These are phyloP conservation scores for Odontothrips loti DNA, from an alignment of 2,888 invertebrate species.

Conservation along the genomic window DNA sequence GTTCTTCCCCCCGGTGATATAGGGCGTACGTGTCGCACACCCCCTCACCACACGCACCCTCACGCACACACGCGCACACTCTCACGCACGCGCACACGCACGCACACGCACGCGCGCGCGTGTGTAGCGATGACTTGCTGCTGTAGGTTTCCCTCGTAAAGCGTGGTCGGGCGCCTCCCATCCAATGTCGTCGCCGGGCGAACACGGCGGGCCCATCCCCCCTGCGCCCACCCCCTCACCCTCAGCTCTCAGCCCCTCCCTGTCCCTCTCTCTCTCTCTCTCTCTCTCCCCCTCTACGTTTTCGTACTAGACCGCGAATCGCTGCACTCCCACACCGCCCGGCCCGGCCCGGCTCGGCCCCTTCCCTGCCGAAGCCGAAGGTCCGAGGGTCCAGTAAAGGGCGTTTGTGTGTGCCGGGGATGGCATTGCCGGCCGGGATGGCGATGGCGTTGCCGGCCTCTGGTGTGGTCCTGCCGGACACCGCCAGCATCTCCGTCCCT, in stretches of 20 bases:
- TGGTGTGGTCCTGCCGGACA: too few species aligned
- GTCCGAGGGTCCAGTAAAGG: not conserved
- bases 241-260: not conserved
- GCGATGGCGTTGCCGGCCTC: too few species aligned
- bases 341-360: not conserved
- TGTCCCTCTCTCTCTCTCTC: not conserved
- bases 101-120: not conserved
- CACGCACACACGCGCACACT: too few species aligned
- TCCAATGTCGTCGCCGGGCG: conserved; percentile 3
- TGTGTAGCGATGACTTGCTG: conserved; percentile 5
- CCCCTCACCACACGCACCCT: not conserved
- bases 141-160: conserved; percentile 26
- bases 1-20: not conserved
- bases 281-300: not conserved
- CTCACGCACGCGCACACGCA: not conserved
- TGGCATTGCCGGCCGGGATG: too few species aligned
- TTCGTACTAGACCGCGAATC: not conserved
- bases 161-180: conserved; percentile 14
- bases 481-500: not conserved
- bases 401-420: too few species aligned
- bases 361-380: not conserved
- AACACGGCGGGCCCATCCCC: not conserved
- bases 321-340: not conserved
- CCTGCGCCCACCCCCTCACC: not conserved
- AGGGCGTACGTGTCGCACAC: not conserved